Evolutionary conservation across 2,888 invertebrate species (phyloP).

Genomic region (Choristoneura rosaceana): DNA sequence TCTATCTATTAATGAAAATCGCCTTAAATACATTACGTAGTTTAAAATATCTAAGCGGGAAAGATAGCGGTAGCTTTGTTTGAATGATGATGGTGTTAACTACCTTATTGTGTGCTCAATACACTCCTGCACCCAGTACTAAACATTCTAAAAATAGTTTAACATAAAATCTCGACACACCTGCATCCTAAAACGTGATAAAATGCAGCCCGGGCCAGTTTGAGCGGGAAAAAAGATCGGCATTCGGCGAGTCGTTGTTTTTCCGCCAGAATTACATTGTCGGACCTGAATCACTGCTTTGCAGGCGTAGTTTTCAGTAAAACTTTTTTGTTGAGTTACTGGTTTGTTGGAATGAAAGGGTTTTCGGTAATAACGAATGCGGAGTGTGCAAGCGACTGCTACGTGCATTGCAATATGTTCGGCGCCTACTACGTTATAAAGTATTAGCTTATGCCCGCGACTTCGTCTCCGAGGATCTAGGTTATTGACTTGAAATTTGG

Average conservation of each 20-base stretch:
- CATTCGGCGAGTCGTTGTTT: conserved; percentile 62
- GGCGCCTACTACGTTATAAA: neutral
- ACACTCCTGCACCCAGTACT: too few species aligned
- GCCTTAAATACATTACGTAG: too few species aligned
- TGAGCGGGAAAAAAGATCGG: conserved; percentile 61
- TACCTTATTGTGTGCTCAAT: too few species aligned
- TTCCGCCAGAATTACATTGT: conserved; percentile 44
- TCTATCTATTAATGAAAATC: too few species aligned
- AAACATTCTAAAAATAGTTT: neutral
- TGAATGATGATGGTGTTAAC: too few species aligned
- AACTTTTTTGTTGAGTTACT: conserved; percentile 16
- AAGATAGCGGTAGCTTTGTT: too few species aligned
- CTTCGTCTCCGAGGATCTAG: too few species aligned
- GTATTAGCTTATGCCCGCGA: too few species aligned
- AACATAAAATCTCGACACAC: neutral
- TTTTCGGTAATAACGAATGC: conserved; percentile 11
- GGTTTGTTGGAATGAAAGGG: conserved; percentile 11
- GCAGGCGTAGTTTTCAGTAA: conserved; percentile 29
- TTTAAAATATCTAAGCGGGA: too few species aligned
- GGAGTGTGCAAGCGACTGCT: neutral
- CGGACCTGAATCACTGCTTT: conserved; percentile 59
- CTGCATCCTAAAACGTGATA: conserved; percentile 18
- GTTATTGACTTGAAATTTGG: too few species aligned
- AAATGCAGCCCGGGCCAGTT: conserved; percentile 44
- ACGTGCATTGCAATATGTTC: neutral